Evolutionary conservation across 2,113 vertebrate genomes (phyloP), one percentile per base, ranked within the genome.

Genomic region (Mola mola): DNA sequence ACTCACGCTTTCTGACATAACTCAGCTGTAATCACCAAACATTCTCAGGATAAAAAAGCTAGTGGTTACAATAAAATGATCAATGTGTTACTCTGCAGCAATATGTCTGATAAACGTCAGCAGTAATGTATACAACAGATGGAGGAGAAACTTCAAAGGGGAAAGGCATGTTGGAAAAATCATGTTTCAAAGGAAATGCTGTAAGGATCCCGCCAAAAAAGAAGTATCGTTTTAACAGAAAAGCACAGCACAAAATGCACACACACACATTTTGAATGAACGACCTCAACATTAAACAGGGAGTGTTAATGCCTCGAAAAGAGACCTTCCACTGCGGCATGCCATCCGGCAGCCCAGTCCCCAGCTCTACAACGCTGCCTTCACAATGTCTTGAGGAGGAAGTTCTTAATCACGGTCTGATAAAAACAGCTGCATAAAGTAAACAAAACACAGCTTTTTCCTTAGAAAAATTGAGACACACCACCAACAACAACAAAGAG

Each of bases 141-240:
- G 34, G 53, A 34, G 26, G 66, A 52, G 26, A 34, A 21, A 42
- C 68, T 55, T 38, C 47, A 5, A 3, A n/a, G 24, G 62, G 56
- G 43, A 66, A 13, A 33, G 6, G 64, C 56, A 43, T 44, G 44
- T 34, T 69, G 65, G 76, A 67, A 83, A n/a, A 82, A 71, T 43
- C 28, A 57, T 40, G 49, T 6, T 47, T 62, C 28, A 52, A 21
- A 55, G 34, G 55, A 69, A 69, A 77, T 36, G 53, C 51, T 41
- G 61, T 43, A 40, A 44, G 63, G 78, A 69, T 65, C n/a, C n/a
- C n/a, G n/a, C 52, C 67, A 33, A 60, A 36, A 57, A 64, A 38
- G 51, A 57, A 53, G 66, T 75, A 79, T 70, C 59, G 31, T 78
- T 82, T 81, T 62, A 80, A 50, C 77, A 82, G 65, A 70, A 48